These are phyloP conservation scores for Cavia aperea DNA, from an alignment of 2,113 vertebrate genomes.

Conservation along the genomic window DNA sequence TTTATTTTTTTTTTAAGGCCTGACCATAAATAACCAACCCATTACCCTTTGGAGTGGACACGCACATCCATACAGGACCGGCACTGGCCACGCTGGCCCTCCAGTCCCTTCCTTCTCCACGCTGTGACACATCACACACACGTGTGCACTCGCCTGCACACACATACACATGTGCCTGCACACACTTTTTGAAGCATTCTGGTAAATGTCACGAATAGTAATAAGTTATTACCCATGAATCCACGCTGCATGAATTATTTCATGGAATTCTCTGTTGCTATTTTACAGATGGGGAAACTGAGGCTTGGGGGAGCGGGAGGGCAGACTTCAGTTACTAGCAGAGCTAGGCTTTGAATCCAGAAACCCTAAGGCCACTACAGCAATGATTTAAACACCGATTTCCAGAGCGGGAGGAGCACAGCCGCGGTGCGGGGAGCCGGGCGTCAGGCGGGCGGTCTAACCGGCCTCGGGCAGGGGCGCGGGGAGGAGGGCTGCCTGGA, in stretches of 20 bases:
- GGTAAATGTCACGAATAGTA: background rate
- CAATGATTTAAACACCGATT: background rate
- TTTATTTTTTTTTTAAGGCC: slow-evolving; percentile 59
- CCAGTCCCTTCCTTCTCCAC: background rate
- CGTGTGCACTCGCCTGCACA: fast-evolving
- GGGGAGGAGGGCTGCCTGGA: background rate
- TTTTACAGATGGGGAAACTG: background rate
- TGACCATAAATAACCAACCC: slow-evolving; percentile 77
- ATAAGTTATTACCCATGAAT: background rate
- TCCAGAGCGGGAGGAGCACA: background rate
- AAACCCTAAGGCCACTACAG: background rate
- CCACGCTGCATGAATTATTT: background rate
- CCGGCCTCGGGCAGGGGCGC: background rate
- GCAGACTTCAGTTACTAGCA: background rate
- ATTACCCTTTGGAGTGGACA: slow-evolving; percentile 71
- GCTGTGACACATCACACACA: background rate
- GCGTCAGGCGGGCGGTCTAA: background rate
- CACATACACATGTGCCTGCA: fast-evolving
- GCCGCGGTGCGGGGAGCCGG: background rate
- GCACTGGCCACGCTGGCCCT: background rate
- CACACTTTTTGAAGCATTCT: background rate
- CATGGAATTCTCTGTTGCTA: background rate
- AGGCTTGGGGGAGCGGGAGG: background rate
- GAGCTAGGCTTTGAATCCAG: background rate
- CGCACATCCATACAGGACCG: background rate